A percentile compares a stretch with the other conserved stretches of the same genome.
Evolutionary conservation across 2,797 vertebrate genomes (phyloP).

Genomic region (Danio albolineatus): DNA sequence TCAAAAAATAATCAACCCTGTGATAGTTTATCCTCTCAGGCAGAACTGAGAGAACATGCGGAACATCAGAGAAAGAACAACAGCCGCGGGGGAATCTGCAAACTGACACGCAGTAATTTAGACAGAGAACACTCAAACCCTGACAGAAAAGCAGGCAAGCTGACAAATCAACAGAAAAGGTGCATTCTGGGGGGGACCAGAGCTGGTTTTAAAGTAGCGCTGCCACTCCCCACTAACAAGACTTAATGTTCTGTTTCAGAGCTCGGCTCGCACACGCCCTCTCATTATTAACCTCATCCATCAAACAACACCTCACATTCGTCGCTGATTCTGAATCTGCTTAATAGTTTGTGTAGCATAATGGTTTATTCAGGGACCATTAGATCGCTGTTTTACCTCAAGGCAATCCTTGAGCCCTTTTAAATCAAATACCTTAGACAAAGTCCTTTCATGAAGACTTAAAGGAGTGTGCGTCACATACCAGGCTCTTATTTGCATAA

Average conservation of each 20-base stretch:
- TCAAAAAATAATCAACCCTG: slow-evolving; percentile 46
- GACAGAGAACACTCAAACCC: neutral
- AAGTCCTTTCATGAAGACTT: neutral
- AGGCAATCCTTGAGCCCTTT: neutral
- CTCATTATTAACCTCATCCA: neutral
- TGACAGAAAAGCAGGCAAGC: neutral
- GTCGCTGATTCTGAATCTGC: neutral
- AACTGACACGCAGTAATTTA: slow-evolving; percentile 6
- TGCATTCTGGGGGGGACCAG: neutral
- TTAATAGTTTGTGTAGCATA: neutral
- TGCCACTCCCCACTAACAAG: neutral
- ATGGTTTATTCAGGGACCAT: slow-evolving; percentile 1
- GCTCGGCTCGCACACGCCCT: slow-evolving; percentile 11
- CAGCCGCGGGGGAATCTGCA: slow-evolving; percentile 27
- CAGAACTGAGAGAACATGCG: neutral
- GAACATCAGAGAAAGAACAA: slow-evolving; percentile 32
- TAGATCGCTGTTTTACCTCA: neutral
- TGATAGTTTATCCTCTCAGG: slow-evolving; percentile 1
- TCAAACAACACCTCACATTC: slow-evolving; percentile 1
- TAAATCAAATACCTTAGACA: neutral
- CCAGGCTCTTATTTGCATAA: neutral
- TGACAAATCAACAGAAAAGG: neutral
- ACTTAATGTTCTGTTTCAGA: slow-evolving; percentile 22
- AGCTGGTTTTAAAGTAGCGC: neutral
- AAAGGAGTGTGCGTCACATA: neutral